Conservation (phyloP, 2,888 invertebrate species). For the Orthonychiurus folsomi region DNA sequence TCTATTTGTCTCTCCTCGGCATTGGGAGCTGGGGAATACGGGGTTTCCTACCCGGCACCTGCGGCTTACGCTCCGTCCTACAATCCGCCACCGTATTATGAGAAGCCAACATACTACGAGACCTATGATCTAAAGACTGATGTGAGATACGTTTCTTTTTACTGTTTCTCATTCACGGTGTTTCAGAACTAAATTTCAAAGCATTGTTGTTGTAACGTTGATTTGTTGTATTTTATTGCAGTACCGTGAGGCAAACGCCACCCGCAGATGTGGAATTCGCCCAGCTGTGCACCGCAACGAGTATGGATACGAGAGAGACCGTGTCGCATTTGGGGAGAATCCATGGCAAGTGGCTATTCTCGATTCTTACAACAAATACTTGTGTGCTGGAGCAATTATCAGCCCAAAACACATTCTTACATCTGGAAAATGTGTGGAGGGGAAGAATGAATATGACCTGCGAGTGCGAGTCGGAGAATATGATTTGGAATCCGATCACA, state of each 20-base stretch:
- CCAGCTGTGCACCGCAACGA: conserved; percentile 34
- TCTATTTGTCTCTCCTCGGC: conserved; percentile 7
- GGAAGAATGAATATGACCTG: conserved; percentile 24
- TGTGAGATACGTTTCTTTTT: conserved; percentile 22
- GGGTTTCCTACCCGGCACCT: conserved; percentile 12
- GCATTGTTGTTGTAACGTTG: background rate
- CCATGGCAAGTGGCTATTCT: conserved; percentile 38
- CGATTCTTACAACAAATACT: conserved; percentile 35
- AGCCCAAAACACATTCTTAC: conserved; percentile 37
- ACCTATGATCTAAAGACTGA: conserved; percentile 33
- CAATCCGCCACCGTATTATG: conserved; percentile 25
- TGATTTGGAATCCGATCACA: conserved; percentile 35
- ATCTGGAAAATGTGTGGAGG: conserved; percentile 33
- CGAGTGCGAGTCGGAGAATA: conserved; percentile 37
- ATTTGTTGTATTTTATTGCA: conserved; percentile 18
- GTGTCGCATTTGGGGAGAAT: conserved; percentile 36
- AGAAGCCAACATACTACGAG: conserved; percentile 35
- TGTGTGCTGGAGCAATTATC: conserved; percentile 36
- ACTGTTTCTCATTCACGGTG: no score
- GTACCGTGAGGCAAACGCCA: conserved; percentile 37
- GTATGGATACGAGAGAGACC: conserved; percentile 33
- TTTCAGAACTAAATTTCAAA: no score
- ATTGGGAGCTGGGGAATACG: conserved; percentile 7
- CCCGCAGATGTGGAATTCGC: conserved; percentile 34
- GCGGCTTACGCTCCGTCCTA: conserved; percentile 13